These are phyloP conservation scores for Cepphus grylle DNA, from an alignment of 2,113 vertebrate genomes.

Conservation along the genomic window DNA sequence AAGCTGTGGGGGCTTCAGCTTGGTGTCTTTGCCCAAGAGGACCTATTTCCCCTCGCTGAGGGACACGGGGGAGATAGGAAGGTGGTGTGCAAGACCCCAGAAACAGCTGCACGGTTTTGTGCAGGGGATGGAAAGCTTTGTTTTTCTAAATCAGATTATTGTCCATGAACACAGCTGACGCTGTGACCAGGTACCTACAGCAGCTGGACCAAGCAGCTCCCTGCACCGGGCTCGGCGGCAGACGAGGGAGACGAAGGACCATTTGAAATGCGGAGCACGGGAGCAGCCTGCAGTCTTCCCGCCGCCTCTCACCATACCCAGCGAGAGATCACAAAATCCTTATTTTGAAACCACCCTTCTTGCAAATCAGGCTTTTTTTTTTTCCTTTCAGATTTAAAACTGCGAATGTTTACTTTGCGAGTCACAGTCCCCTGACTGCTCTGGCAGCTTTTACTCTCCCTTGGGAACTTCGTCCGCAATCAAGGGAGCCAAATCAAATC, in stretches of 20 bases:
- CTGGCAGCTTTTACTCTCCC: background rate
- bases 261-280: fast-evolving
- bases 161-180: fast-evolving
- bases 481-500: background rate
- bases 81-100: background rate
- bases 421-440: background rate
- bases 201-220: background rate
- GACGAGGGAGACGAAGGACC: fast-evolving
- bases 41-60: fast-evolving
- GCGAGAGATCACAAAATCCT: background rate
- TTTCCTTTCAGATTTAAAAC: background rate
- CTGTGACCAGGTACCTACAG: fast-evolving
- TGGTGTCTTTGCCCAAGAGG: background rate
- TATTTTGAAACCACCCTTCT: background rate
- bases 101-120: too few species aligned
- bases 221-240: background rate
- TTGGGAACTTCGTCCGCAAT: background rate
- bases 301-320: background rate
- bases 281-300: background rate
- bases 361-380: background rate
- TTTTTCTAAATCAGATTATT: background rate
- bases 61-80: background rate
- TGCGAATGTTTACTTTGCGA: background rate
- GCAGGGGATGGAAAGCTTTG: background rate
- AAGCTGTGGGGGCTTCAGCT: background rate